Percentiles rank a stretch among this genome's conserved stretches.
Conservation (phyloP, 2,797 vertebrate genomes). For the Myotis myotis region DNA sequence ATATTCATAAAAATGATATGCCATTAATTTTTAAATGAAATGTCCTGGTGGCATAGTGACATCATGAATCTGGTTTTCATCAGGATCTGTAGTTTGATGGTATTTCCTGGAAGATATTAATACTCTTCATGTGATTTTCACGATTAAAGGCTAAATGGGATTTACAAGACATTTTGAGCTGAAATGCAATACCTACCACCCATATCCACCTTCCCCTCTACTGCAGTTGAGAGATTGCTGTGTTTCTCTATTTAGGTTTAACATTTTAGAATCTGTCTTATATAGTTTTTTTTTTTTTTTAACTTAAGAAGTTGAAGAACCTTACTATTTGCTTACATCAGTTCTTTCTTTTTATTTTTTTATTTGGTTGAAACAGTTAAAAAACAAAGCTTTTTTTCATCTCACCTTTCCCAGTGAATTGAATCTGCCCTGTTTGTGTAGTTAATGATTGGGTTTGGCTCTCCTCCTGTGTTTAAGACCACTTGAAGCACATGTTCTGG, state of each 20-base stretch:
- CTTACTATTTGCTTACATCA: background rate
- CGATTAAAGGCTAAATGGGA: background rate
- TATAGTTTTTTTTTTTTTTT: background rate
- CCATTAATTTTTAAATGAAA: constrained; percentile 6
- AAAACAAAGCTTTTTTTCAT: background rate
- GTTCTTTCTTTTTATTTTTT: background rate
- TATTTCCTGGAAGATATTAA: background rate
- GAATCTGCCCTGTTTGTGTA: background rate
- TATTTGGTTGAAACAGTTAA: background rate
- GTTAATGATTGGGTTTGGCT: background rate
- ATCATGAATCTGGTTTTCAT: constrained; percentile 18
- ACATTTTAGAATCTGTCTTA: background rate
- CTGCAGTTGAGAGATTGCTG: background rate
- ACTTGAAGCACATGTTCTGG: background rate
- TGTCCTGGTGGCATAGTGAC: background rate
- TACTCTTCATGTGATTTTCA: background rate
- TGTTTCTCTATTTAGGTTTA: background rate
- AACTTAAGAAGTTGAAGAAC: background rate
- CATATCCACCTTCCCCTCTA: background rate
- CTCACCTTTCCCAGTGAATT: background rate
- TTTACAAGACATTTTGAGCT: background rate
- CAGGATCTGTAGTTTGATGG: background rate
- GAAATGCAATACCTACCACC: background rate
- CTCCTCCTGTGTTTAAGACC: background rate
- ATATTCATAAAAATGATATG: constrained; percentile 17